Evolutionary conservation across 92 coral and sea anemone species (phyloP).

Genomic region (Palythoa grandis): DNA sequence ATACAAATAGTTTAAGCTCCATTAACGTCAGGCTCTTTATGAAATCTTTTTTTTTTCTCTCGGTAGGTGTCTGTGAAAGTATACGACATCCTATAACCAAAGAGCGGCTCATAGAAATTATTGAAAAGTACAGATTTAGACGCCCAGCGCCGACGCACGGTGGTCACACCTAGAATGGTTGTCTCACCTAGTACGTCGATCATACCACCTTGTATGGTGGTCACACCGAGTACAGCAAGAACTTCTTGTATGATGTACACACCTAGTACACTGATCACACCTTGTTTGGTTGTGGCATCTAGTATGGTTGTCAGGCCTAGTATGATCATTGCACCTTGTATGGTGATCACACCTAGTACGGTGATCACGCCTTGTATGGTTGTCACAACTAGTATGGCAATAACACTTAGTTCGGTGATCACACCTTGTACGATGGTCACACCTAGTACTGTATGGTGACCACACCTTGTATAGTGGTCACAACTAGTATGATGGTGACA

Average conservation of each 20-base stretch:
- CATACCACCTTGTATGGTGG: not conserved
- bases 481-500: not conserved
- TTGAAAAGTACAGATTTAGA: conserved; percentile 80
- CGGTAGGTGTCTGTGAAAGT: conserved; percentile 90
- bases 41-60: not conserved
- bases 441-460: not conserved
- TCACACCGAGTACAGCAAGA: too few relatives aligned
- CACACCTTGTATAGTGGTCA: not conserved
- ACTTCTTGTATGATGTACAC: not conserved
- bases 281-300: not conserved
- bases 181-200: not conserved
- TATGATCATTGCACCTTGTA: not conserved
- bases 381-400: not conserved
- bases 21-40: not conserved
- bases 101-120: conserved; percentile 80
- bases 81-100: conserved; percentile 87
- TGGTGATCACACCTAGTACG: not conserved
- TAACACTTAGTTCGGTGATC: not conserved
- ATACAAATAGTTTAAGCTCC: too few relatives aligned
- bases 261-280: not conserved
- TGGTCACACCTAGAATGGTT: conserved; percentile 12
- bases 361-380: not conserved
- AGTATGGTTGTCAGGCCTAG: too few relatives aligned
- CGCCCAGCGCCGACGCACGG: conserved; percentile 27
- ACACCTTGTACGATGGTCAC: not conserved